A percentile compares a stretch with the other conserved stretches of the same genome.
Evolutionary conservation across 2,888 invertebrate species (phyloP).

Genomic region (Incurvaria masculella): DNA sequence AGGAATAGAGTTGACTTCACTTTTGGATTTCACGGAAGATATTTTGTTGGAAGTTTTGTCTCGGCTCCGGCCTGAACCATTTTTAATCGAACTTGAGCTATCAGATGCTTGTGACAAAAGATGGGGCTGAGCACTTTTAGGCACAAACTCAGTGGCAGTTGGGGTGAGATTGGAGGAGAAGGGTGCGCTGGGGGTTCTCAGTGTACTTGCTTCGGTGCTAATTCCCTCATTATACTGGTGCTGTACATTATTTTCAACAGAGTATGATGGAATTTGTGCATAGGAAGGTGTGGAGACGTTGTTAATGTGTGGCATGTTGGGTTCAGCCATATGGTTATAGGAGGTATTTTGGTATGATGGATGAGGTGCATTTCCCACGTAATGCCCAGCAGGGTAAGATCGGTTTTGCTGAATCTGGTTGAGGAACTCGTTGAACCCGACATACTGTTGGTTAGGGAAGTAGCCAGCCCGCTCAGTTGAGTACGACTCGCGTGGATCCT

Average conservation of each 20-base stretch:
- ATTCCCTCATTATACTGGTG: neutral
- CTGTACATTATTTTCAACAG: neutral
- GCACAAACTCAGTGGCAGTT: slow-evolving; percentile 58
- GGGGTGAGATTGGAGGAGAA: slow-evolving; percentile 53
- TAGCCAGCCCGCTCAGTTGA: slow-evolving; percentile 28
- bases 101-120: too few species aligned
- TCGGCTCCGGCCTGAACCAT: too few species aligned
- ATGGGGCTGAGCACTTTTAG: slow-evolving; percentile 28
- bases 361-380: neutral
- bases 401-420: slow-evolving; percentile 35
- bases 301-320: neutral
- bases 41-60: too few species aligned
- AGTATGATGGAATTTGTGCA: neutral
- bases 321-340: neutral
- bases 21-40: neutral
- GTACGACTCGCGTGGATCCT: slow-evolving; percentile 34
- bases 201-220: neutral
- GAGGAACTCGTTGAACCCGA: slow-evolving; percentile 44
- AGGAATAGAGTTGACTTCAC: neutral
- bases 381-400: neutral
- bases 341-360: too few species aligned
- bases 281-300: neutral
- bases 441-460: slow-evolving; percentile 37
- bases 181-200: neutral
- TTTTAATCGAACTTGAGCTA: too few species aligned